Evolutionary conservation across 2,113 vertebrate genomes (phyloP), one percentile per base, ranked within the genome.

Genomic region (Podocnemis expansa): DNA sequence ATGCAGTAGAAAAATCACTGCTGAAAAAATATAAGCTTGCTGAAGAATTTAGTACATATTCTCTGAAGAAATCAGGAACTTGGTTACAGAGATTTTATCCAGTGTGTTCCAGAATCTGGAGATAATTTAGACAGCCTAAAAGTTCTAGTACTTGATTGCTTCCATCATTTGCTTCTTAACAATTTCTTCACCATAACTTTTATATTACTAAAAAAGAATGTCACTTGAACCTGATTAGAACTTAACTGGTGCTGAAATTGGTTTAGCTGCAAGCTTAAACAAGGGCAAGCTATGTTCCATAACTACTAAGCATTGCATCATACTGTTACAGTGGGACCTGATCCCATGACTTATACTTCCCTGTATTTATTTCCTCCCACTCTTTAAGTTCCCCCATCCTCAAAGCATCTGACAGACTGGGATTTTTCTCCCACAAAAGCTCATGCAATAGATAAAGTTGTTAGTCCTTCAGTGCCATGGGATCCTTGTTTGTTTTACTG

Each of bases 71-170:
- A 43, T 13, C 41, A 75, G 43, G 41, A 38, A 75, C 41, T 75
- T 75, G 24, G 9, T 13, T 52, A 43, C 22, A 43, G 38, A 75
- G 43, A 43, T 70, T 43, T 25, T 22, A 24, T 75, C 22, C 21
- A 43, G 22, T 3, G 24, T 41, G 41, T 11, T 75, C 10, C 38
- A 75, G 17, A 75, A 25, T 6, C 17, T 75, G 22, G 70, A 75
- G 41, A 21, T 21, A 25, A 19, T 3, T 29, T 84, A 49, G 78
- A 56, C 2, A 76, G 5, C 2, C 29, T 0, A 1, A 55, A 38
- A 9, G 10, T 56, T 86, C 82, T 19, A 38, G 12, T 49, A 1
- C 5, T 84, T 3, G 76, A 34, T 16, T 5, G 2, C 5, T 70
- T 70, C 49, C 10, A 63, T 79, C 25, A 29, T 47, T 78, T 89